These are phyloP conservation scores for Micronisus gabar DNA, from an alignment of 2,113 vertebrate species.

Conservation along the genomic window DNA sequence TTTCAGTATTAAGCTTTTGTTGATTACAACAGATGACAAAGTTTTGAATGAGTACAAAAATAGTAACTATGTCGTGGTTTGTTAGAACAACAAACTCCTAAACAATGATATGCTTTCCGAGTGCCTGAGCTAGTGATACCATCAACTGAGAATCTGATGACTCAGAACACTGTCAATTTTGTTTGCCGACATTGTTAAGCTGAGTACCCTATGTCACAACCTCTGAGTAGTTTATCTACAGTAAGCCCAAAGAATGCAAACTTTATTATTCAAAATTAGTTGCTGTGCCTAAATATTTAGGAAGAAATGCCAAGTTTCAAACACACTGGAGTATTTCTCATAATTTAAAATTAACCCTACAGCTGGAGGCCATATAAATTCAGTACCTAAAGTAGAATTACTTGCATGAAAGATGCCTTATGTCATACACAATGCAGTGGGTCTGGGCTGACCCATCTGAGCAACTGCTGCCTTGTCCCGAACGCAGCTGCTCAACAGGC, in stretches of 20 bases:
- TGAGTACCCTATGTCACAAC: not conserved
- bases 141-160: constrained; percentile 45
- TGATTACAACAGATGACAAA: not conserved
- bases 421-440: not conserved
- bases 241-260: not conserved
- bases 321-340: not conserved
- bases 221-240: not conserved
- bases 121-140: not conserved
- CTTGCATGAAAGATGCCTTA: not conserved
- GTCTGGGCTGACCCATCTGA: not conserved
- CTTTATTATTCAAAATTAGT: not conserved
- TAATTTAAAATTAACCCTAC: not conserved
- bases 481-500: not conserved
- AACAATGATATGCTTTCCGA: not conserved
- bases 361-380: not conserved
- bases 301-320: not conserved
- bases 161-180: not conserved
- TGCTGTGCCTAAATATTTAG: constrained; percentile 3
- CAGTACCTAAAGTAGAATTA: not conserved
- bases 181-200: not conserved
- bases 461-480: not conserved
- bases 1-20: not conserved
- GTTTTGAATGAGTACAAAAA: not conserved
- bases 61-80: not conserved
- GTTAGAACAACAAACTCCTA: constrained; percentile 1